A percentile compares a stretch with the other conserved stretches of the same genome.
phyloP scores from a whole-genome alignment of 2,797 vertebrate genomes.

The Esox masquinongy region DNA sequence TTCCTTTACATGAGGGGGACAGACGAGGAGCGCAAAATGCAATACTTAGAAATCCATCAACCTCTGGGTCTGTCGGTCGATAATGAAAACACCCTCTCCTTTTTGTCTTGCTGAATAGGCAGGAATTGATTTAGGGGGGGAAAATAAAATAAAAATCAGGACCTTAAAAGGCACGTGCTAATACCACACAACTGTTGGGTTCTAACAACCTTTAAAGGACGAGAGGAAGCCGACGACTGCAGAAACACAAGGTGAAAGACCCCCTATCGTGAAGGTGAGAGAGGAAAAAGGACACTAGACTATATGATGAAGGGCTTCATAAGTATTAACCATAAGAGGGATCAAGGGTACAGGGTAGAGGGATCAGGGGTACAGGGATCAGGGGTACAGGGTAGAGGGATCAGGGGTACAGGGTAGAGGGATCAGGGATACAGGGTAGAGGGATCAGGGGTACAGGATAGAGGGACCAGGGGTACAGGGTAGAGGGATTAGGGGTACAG shows the following conservation, averaged over 20 bases:
- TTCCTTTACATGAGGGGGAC: conserved; percentile 4
- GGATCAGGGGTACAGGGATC: neutral
- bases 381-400: neutral
- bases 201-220: conserved; percentile 4
- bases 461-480: neutral
- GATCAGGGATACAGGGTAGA: no score
- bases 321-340: neutral
- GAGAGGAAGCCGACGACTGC: conserved; percentile 2
- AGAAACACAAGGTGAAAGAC: conserved; percentile 4
- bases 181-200: neutral
- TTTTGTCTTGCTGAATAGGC: conserved; percentile 17
- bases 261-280: neutral
- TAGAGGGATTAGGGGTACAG: neutral
- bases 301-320: neutral
- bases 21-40: conserved; percentile 28
- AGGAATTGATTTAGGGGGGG: conserved; percentile 42
- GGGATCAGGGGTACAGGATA: neutral
- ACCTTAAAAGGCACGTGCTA: conserved; percentile 1
- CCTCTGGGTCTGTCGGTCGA: neutral
- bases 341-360: neutral
- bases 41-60: conserved; percentile 43
- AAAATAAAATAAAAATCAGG: conserved; percentile 6
- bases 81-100: conserved; percentile 30
- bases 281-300: neutral
- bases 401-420: neutral